These are phyloP conservation scores for Willisornis vidua DNA, from an alignment of 2,113 vertebrate species.

Conservation along the genomic window DNA sequence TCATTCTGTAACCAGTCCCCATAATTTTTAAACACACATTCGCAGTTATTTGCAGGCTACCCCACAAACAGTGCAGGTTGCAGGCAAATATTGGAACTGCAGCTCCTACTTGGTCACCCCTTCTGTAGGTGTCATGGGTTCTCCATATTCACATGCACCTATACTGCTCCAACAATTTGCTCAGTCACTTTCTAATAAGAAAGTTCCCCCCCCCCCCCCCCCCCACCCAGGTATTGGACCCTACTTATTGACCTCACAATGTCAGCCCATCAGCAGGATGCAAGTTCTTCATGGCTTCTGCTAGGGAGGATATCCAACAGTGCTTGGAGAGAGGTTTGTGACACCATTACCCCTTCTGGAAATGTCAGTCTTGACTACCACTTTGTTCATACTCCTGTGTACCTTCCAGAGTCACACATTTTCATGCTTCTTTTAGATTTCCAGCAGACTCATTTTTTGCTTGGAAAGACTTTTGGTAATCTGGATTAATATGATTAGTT, in stretches of 20 bases:
- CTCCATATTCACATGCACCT: rapidly evolving
- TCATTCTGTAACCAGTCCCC: background rate
- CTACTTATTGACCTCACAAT: background rate
- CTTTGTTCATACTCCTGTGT: background rate
- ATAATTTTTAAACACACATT: background rate
- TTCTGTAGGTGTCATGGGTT: background rate
- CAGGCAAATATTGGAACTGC: rapidly evolving
- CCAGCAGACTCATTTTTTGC: background rate
- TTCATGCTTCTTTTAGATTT: background rate
- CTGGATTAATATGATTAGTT: background rate
- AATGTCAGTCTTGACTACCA: background rate
- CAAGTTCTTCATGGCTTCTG: background rate
- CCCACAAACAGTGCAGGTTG: background rate
- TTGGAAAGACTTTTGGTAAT: background rate
- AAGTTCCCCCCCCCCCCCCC: rapidly evolving
- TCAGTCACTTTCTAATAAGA: background rate
- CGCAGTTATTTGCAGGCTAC: rapidly evolving
- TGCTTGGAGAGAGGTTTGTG: background rate
- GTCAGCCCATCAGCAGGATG: background rate
- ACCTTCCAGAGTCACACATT: background rate
- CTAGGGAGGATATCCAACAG: background rate
- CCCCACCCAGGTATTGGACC: no score
- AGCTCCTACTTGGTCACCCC: background rate
- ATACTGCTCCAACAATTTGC: background rate
- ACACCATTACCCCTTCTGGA: background rate